These are phyloP conservation scores for Cephus cinctus DNA, from an alignment of 1,140 invertebrate species.

Conservation along the genomic window DNA sequence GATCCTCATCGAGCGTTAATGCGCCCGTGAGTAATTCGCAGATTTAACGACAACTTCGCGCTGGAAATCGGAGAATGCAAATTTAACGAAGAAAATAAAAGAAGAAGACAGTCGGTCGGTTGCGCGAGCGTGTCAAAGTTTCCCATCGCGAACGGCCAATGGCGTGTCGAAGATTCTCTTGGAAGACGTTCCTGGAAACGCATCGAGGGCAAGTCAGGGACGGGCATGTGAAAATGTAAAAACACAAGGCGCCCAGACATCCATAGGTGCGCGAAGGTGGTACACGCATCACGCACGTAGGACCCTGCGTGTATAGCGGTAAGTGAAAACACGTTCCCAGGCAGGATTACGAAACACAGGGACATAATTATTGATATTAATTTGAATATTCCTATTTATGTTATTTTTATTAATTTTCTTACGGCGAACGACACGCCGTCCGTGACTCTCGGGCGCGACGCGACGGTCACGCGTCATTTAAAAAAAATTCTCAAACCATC, in stretches of 20 bases:
- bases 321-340: slow-evolving; percentile 5
- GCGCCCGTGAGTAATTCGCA: background rate
- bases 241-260: background rate
- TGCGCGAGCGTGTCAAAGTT: background rate
- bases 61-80: background rate
- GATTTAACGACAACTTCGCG: background rate
- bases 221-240: slow-evolving; percentile 3
- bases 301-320: background rate
- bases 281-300: background rate
- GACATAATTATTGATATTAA: slow-evolving; percentile 9
- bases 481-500: too few relatives aligned
- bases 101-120: background rate
- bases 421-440: too few relatives aligned
- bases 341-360: slow-evolving; percentile 1
- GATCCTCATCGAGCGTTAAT: background rate
- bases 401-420: slow-evolving; percentile 2
- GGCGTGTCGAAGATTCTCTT: too few relatives aligned
- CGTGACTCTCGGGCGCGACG: too few relatives aligned
- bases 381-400: slow-evolving; percentile 9
- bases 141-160: background rate
- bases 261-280: background rate
- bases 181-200: too few relatives aligned
- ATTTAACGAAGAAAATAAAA: background rate
- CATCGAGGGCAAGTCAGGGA: background rate
- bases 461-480: too few relatives aligned